These are phyloP conservation scores for Ancistrus triradiatus DNA, from an alignment of 2,113 vertebrate species.

Conservation along the genomic window DNA sequence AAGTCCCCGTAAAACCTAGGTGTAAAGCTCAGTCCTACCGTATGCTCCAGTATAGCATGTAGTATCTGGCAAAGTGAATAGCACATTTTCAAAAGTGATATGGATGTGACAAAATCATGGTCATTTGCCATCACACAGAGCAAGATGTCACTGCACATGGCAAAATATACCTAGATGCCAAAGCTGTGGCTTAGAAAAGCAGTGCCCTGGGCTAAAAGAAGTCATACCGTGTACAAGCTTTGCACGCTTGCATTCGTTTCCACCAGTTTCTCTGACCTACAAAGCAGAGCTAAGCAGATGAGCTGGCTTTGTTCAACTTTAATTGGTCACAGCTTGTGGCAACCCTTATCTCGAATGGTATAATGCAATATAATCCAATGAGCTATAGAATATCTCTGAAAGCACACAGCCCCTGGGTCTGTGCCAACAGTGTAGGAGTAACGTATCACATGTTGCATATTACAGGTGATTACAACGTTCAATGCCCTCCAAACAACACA, in stretches of 20 bases:
- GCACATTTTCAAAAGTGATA: constrained; percentile 21
- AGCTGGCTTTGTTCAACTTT: constrained; percentile 70
- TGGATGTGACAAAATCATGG: constrained; percentile 18
- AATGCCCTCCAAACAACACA: constrained; percentile 22
- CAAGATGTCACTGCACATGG: constrained; percentile 35
- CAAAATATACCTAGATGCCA: constrained; percentile 34
- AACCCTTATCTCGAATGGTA: constrained; percentile 61
- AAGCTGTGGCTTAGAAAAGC: constrained; percentile 36
- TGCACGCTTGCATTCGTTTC: constrained; percentile 46
- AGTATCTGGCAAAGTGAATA: not conserved
- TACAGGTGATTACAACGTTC: constrained; percentile 57
- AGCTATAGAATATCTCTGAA: constrained; percentile 53
- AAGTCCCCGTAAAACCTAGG: too few relatives aligned
- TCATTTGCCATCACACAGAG: constrained; percentile 30
- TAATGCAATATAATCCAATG: constrained; percentile 62
- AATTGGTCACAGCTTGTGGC: constrained; percentile 68
- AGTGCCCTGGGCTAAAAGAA: constrained; percentile 41
- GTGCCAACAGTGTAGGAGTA: constrained; percentile 46
- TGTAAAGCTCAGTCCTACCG: not conserved
- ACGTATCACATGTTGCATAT: constrained; percentile 45
- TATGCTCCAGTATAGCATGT: constrained; percentile 10
- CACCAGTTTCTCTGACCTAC: constrained; percentile 68
- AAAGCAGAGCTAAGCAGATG: constrained; percentile 69
- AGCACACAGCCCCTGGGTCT: constrained; percentile 49
- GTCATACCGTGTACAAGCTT: constrained; percentile 23